These are phyloP conservation scores for Drosophila tsacasi DNA, from an alignment of 1,140 invertebrate genomes.

Conservation along the genomic window DNA sequence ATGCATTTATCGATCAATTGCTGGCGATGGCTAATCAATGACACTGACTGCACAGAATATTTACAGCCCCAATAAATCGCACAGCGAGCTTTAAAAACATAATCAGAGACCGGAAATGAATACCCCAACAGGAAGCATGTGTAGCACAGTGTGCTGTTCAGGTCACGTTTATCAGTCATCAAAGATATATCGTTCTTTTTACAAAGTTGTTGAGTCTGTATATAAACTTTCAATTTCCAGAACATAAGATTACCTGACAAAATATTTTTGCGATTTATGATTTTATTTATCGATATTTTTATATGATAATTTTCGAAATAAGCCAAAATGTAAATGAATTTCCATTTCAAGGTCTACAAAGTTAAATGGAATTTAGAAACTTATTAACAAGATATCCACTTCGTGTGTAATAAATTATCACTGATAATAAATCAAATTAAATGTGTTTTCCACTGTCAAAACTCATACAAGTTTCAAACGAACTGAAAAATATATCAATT, in stretches of 20 bases:
- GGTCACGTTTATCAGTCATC: conserved; percentile 10
- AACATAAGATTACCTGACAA: no score
- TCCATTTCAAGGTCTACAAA: no score
- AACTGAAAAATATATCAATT: conserved; percentile 9
- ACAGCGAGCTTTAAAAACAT: not conserved
- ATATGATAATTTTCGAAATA: not conserved
- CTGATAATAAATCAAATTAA: not conserved
- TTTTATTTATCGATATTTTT: no score
- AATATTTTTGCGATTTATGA: no score
- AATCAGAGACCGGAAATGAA: conserved; percentile 1
- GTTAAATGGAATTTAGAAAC: not conserved
- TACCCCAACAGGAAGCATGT: not conserved
- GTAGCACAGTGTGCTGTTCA: not conserved
- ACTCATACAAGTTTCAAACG: not conserved
- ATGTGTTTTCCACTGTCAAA: conserved; percentile 1
- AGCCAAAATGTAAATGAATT: not conserved
- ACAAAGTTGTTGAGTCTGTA: not conserved
- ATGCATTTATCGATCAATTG: conserved; percentile 25
- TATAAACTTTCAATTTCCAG: no score
- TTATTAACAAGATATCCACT: not conserved
- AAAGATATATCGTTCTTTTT: not conserved
- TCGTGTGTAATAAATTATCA: not conserved
- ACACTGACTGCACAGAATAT: not conserved
- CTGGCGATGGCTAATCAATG: conserved; percentile 3
- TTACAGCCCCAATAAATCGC: not conserved